Percentiles rank a stretch among this genome's conserved stretches.
These are phyloP conservation scores for Darevskia mixta DNA, from an alignment of 2,797 vertebrate species.

Conservation along the genomic window DNA sequence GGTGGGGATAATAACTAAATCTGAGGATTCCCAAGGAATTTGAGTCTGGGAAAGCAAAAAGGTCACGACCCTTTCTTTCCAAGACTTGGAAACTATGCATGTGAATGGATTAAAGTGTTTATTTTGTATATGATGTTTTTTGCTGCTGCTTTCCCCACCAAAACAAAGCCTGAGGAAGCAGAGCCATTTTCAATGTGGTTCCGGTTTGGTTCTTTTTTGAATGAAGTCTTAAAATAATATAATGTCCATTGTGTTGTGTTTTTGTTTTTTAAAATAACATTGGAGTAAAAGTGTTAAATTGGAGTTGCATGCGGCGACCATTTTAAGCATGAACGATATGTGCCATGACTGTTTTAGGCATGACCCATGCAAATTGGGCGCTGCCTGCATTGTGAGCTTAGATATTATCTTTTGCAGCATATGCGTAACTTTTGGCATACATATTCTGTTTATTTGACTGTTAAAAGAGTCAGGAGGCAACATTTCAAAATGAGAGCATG, in stretches of 20 bases:
- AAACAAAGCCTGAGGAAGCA: neutral
- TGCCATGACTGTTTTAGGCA: too few species aligned
- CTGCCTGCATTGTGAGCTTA: too few species aligned
- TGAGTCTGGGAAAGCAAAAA: slow-evolving; percentile 15
- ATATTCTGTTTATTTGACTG: neutral
- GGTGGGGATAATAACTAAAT: neutral
- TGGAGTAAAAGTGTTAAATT: too few species aligned
- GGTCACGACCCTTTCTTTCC: neutral
- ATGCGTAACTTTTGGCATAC: neutral
- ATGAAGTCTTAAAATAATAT: neutral
- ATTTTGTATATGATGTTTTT: neutral
- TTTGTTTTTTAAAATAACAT: too few species aligned
- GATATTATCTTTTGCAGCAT: neutral
- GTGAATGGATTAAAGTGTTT: neutral
- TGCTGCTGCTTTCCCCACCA: neutral
- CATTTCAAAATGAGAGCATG: neutral
- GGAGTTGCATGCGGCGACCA: too few species aligned
- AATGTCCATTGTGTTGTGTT: too few species aligned
- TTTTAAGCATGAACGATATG: too few species aligned
- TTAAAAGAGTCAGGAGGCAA: neutral
- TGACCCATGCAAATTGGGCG: too few species aligned
- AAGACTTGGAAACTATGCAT: neutral
- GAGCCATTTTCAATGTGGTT: neutral
- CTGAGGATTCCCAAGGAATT: neutral
- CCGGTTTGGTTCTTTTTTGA: neutral